Conservation (phyloP, 1,140 invertebrate genomes). For the Dufourea novaeangliae region DNA sequence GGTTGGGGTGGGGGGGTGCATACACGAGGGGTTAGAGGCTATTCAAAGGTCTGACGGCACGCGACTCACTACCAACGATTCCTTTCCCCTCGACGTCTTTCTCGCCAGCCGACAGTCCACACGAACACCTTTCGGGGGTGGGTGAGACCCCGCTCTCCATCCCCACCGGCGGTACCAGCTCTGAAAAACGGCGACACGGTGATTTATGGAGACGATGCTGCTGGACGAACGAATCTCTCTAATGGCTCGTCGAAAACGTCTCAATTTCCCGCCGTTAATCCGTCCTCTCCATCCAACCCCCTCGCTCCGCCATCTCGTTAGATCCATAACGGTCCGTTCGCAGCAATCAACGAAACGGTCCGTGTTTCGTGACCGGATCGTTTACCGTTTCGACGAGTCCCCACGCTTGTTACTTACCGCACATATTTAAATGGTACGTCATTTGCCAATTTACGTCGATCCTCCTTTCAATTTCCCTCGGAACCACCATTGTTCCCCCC, state of each 20-base stretch:
- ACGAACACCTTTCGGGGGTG: slow-evolving; percentile 63
- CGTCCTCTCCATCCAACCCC: background rate
- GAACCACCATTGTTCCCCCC: background rate
- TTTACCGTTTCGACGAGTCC: background rate
- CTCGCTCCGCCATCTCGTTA: background rate
- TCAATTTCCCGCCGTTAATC: slow-evolving; percentile 45
- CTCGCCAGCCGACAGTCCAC: slow-evolving; percentile 24
- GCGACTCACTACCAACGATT: slow-evolving; percentile 52
- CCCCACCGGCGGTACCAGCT: slow-evolving; percentile 9
- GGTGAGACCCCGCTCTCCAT: slow-evolving; percentile 39
- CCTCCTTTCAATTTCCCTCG: background rate
- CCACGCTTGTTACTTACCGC: background rate
- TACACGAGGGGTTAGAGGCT: slow-evolving; percentile 55
- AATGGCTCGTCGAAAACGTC: slow-evolving; percentile 57
- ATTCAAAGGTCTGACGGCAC: slow-evolving; percentile 60
- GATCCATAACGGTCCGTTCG: too few species aligned
- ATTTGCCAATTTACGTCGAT: slow-evolving; percentile 13
- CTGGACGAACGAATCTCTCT: slow-evolving; percentile 43
- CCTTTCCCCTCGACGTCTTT: slow-evolving; percentile 21
- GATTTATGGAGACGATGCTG: slow-evolving; percentile 55
- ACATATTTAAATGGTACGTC: background rate
- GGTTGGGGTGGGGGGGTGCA: slow-evolving; percentile 9
- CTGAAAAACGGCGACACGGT: slow-evolving; percentile 55
- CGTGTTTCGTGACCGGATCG: background rate
- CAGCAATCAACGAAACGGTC: background rate